Evolutionary conservation across 2,797 vertebrate genomes (phyloP).

Genomic region (Enteromius radiatus): DNA sequence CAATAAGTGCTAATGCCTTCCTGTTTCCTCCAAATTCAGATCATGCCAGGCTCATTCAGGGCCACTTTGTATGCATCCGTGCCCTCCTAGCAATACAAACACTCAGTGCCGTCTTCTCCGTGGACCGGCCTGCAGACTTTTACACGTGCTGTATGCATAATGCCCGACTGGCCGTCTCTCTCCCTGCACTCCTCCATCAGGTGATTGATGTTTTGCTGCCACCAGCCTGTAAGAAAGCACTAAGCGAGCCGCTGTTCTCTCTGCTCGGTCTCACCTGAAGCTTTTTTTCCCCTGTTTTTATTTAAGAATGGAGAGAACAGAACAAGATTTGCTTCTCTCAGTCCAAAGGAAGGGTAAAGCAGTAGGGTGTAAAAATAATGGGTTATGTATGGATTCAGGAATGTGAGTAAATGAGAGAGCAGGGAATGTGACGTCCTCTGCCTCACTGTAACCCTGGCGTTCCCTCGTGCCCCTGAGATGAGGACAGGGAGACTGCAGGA

Average conservation of each 20-base stretch:
- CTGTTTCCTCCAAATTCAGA: conserved; percentile 27
- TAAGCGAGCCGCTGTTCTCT: conserved; percentile 36
- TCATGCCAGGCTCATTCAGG: conserved; percentile 36
- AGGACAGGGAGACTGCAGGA: conserved; percentile 22
- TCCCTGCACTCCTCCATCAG: conserved; percentile 22
- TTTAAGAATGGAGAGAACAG: conserved; percentile 29
- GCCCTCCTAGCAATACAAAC: conserved; percentile 29
- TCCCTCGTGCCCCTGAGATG: conserved; percentile 10
- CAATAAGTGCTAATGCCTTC: conserved; percentile 38
- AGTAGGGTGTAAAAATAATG: conserved; percentile 53
- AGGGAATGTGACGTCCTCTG: conserved; percentile 21
- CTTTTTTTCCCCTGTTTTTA: conserved; percentile 12
- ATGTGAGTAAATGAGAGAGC: conserved; percentile 33
- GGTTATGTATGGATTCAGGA: conserved; percentile 37
- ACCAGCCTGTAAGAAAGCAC: conserved; percentile 34
- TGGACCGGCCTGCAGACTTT: conserved; percentile 7
- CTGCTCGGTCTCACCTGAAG: conserved; percentile 29
- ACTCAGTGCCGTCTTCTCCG: conserved; percentile 16
- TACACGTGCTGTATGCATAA: conserved; percentile 54
- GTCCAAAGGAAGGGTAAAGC: conserved; percentile 23
- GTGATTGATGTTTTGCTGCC: conserved; percentile 55
- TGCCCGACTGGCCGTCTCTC: conserved; percentile 27
- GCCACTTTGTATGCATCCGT: conserved; percentile 44
- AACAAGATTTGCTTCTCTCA: conserved; percentile 25
- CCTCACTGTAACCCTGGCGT: background rate